These are phyloP conservation scores for Choloepus didactylus DNA, from an alignment of 2,797 vertebrate species.

Conservation along the genomic window DNA sequence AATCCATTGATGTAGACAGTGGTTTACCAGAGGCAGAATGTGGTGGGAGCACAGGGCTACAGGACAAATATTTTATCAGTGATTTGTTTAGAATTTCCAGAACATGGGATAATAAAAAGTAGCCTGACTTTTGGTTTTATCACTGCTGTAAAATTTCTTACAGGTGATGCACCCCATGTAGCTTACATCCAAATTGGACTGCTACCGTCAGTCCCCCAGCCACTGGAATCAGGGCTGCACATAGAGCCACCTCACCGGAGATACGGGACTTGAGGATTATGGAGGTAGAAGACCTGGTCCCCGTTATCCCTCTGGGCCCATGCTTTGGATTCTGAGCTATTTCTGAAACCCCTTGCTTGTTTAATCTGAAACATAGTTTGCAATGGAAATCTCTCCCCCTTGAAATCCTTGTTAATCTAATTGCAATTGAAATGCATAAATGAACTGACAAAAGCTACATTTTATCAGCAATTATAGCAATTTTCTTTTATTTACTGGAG, in stretches of 20 bases:
- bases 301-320: conserved; percentile 73
- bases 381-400: conserved; percentile 83
- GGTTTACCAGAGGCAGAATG: not conserved
- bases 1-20: not conserved
- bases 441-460: conserved; percentile 84
- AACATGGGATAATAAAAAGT: not conserved
- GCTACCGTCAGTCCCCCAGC: no score
- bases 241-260: not conserved
- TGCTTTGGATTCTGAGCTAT: conserved; percentile 80
- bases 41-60: not conserved
- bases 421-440: conserved; percentile 85
- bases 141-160: conserved; percentile 11
- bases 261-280: conserved; percentile 16
- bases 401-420: conserved; percentile 84
- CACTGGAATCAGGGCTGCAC: not conserved
- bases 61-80: not conserved
- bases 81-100: conserved; percentile 33
- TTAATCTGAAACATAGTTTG: conserved; percentile 81
- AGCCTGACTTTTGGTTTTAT: not conserved
- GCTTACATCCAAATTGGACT: not conserved
- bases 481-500: conserved; percentile 86
- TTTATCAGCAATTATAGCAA: conserved; percentile 85
- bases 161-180: not conserved
- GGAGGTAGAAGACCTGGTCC: conserved; percentile 57
- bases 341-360: conserved; percentile 78